Conservation (phyloP, 1,140 invertebrate species). For the Mya arenaria region DNA sequence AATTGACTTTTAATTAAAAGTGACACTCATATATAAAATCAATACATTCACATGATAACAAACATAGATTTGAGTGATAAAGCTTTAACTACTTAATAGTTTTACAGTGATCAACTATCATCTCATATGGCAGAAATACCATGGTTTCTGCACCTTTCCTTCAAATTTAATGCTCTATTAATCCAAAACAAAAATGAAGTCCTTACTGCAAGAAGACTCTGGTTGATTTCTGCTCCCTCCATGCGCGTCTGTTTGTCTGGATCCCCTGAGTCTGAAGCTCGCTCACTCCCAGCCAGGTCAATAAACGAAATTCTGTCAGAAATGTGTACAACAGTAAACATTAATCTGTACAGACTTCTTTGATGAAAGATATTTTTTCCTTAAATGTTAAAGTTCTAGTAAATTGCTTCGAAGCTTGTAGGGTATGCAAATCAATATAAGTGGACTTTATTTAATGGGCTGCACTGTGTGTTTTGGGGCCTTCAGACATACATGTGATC, state of each 20-base stretch:
- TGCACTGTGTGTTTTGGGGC: too few species aligned
- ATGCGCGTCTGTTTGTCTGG: conserved; percentile 97
- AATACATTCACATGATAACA: neutral
- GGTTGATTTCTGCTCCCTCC: conserved; percentile 99
- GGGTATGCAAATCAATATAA: too few species aligned
- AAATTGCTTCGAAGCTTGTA: too few species aligned
- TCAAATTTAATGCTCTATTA: neutral
- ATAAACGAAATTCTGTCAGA: conserved; percentile 76
- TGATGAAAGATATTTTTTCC: too few species aligned
- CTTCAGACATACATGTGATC: too few species aligned
- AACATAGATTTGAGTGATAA: neutral
- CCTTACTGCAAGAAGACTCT: conserved; percentile 87
- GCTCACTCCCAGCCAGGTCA: conserved; percentile 88
- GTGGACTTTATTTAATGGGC: too few species aligned
- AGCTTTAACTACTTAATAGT: neutral
- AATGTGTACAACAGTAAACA: too few species aligned
- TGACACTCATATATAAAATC: too few species aligned
- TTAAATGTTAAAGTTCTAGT: too few species aligned
- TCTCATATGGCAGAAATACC: neutral
- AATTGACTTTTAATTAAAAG: too few species aligned
- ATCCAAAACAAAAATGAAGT: neutral
- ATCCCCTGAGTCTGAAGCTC: conserved; percentile 97
- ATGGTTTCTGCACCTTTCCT: neutral
- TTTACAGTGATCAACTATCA: neutral
- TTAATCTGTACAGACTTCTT: too few species aligned